These are phyloP conservation scores for Graphium colonna DNA, from an alignment of 2,888 invertebrate genomes.

Conservation along the genomic window DNA sequence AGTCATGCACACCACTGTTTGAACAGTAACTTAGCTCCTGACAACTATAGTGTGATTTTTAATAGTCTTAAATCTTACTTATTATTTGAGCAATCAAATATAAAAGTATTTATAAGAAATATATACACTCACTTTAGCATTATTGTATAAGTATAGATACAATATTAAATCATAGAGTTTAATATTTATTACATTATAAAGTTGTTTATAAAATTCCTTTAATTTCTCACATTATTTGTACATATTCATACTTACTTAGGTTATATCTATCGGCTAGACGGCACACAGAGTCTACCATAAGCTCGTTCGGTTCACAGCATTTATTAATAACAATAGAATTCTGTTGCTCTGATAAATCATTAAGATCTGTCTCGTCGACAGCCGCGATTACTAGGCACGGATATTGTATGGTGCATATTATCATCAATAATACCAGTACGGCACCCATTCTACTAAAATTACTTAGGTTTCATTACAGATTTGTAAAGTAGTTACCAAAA, in stretches of 20 bases:
- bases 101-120: too few relatives aligned
- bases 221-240: too few relatives aligned
- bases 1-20: too few relatives aligned
- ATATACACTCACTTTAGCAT: too few relatives aligned
- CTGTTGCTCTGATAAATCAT: slow-evolving; percentile 68
- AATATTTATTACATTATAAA: too few relatives aligned
- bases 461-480: slow-evolving; percentile 11
- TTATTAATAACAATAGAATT: slow-evolving; percentile 84
- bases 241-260: slow-evolving; percentile 67
- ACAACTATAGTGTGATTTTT: too few relatives aligned
- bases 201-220: too few relatives aligned
- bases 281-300: slow-evolving; percentile 84
- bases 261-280: slow-evolving; percentile 81
- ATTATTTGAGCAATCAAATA: too few relatives aligned
- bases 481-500: slow-evolving; percentile 1
- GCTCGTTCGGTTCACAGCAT: slow-evolving; percentile 87
- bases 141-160: too few relatives aligned
- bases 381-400: slow-evolving; percentile 7
- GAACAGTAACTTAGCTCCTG: too few relatives aligned
- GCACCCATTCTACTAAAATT: slow-evolving; percentile 19
- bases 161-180: too few relatives aligned
- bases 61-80: too few relatives aligned
- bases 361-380: slow-evolving; percentile 59
- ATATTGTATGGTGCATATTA: slow-evolving; percentile 4
- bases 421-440: slow-evolving; percentile 6